These are phyloP conservation scores for Aphrocallistes beatrix DNA, from an alignment of 37 sponge, comb jelly and placozoan species.

Conservation along the genomic window DNA sequence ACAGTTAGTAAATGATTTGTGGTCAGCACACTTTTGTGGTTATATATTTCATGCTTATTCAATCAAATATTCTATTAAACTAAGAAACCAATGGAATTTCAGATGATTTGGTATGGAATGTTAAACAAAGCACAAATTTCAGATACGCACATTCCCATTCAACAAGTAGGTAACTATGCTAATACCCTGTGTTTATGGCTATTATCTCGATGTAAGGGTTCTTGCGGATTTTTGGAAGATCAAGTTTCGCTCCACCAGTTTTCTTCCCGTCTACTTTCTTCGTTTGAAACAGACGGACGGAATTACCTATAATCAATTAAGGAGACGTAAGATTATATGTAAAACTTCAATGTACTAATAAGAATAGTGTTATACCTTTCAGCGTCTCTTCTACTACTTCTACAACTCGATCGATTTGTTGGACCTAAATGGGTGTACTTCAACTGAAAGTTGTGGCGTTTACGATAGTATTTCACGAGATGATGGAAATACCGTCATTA, in stretches of 20 bases:
- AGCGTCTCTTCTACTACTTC: slow-evolving; percentile 91
- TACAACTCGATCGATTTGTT: slow-evolving; percentile 83
- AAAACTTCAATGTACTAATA: not conserved
- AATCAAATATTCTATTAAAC: no score
- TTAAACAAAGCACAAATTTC: no score
- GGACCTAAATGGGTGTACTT: no score
- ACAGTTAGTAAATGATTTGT: no score
- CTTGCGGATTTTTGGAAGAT: slow-evolving; percentile 83
- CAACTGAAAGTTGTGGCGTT: no score
- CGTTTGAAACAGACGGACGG: slow-evolving; percentile 60
- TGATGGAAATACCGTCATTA: no score
- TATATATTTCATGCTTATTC: no score
- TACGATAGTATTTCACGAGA: no score
- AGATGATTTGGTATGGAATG: no score
- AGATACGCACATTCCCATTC: not conserved
- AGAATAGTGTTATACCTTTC: slow-evolving; percentile 39
- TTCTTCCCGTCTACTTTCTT: slow-evolving; percentile 35
- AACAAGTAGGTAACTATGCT: not conserved
- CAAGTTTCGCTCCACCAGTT: slow-evolving; percentile 67
- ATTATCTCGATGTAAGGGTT: slow-evolving; percentile 89
- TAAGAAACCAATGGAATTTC: no score
- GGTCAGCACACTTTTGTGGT: no score
- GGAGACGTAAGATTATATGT: not conserved
- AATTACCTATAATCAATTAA: slow-evolving; percentile 28
- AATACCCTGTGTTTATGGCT: slow-evolving; percentile 83